phyloP scores from a whole-genome alignment of 2,113 vertebrate species.

The Ictalurus punctatus region DNA sequence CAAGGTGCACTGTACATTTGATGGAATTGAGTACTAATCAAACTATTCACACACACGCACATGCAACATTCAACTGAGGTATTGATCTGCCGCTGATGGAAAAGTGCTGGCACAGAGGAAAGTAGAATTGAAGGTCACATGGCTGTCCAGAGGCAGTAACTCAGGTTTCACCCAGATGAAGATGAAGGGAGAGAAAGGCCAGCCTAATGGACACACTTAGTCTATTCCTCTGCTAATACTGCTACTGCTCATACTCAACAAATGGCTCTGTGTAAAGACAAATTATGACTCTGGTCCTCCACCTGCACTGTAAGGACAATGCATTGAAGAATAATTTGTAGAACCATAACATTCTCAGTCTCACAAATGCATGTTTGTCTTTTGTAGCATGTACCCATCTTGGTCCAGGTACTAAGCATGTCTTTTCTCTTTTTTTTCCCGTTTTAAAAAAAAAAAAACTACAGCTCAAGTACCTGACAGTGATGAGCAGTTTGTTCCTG shows the following conservation, averaged over 20 bases:
- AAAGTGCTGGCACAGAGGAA: slow-evolving; percentile 58
- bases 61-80: slow-evolving; percentile 32
- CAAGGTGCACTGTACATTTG: slow-evolving; percentile 21
- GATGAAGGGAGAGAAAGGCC: slow-evolving; percentile 40
- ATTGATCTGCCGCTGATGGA: slow-evolving; percentile 54
- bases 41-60: slow-evolving; percentile 32
- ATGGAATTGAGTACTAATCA: slow-evolving; percentile 45
- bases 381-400: background rate
- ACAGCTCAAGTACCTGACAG: slow-evolving; percentile 98
- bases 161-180: slow-evolving; percentile 56
- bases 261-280: slow-evolving; percentile 39
- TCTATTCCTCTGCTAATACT: slow-evolving; percentile 38
- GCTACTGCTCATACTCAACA: slow-evolving; percentile 31
- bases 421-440: slow-evolving; percentile 32
- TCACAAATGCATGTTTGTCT: slow-evolving; percentile 7
- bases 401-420: slow-evolving; percentile 17
- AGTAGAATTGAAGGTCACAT: slow-evolving; percentile 61
- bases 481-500: slow-evolving; percentile 96
- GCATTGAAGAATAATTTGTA: background rate
- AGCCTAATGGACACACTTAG: slow-evolving; percentile 46
- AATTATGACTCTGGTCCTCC: slow-evolving; percentile 38
- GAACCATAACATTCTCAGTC: background rate
- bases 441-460: slow-evolving; percentile 34
- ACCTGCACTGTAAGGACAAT: slow-evolving; percentile 27
- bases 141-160: slow-evolving; percentile 50